Conservation (phyloP, 2,888 invertebrate species). For the Agrotis exclamationis region DNA sequence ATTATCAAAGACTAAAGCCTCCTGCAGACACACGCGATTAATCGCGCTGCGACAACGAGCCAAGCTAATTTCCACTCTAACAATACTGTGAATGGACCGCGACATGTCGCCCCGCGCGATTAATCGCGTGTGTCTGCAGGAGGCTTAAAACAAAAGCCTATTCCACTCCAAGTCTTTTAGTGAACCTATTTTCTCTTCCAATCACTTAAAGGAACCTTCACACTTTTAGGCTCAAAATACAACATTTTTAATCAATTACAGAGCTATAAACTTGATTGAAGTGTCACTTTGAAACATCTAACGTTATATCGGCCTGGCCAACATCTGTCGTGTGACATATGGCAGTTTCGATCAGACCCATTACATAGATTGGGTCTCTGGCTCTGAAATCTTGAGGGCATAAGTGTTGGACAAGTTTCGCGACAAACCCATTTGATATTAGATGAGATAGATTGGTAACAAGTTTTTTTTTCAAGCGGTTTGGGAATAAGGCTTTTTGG, state of each 20-base stretch:
- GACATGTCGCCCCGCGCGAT: too few relatives aligned
- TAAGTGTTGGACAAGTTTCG: slow-evolving; percentile 33
- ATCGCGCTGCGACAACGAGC: too few relatives aligned
- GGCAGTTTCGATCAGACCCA: slow-evolving; percentile 49
- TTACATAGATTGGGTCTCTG: slow-evolving; percentile 56
- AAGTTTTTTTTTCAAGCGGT: slow-evolving; percentile 2
- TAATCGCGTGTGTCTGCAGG: too few relatives aligned
- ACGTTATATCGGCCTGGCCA: slow-evolving; percentile 21
- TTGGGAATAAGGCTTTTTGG: neutral
- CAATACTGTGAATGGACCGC: too few relatives aligned
- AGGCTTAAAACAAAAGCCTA: too few relatives aligned
- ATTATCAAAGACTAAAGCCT: too few relatives aligned
- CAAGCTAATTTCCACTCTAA: too few relatives aligned
- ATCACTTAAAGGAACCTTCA: slow-evolving; percentile 39
- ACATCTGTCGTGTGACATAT: slow-evolving; percentile 58
- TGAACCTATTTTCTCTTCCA: slow-evolving; percentile 5
- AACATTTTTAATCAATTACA: slow-evolving; percentile 48
- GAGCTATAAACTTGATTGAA: slow-evolving; percentile 54
- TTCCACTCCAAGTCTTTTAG: too few relatives aligned
- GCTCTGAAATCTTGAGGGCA: slow-evolving; percentile 44
- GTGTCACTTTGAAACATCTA: slow-evolving; percentile 22
- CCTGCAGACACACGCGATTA: too few relatives aligned
- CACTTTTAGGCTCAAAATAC: slow-evolving; percentile 23
- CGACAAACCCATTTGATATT: slow-evolving; percentile 22
- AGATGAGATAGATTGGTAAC: slow-evolving; percentile 21